phyloP scores from a whole-genome alignment of 2,888 invertebrate species.

The Brachyptera putata region DNA sequence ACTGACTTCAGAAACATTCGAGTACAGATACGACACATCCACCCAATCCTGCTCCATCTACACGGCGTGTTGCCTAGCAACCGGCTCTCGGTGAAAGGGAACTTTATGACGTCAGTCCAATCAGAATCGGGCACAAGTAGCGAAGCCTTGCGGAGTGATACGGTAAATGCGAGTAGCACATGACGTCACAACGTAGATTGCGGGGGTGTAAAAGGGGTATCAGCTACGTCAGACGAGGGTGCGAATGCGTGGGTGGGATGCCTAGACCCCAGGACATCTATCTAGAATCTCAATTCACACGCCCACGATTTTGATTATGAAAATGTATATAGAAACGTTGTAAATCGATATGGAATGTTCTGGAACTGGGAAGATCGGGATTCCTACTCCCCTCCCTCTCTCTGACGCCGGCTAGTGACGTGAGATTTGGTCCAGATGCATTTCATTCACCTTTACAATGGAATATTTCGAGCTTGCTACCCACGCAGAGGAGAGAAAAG shows the following conservation, averaged over 20 bases:
- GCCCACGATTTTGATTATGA: neutral
- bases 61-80: slow-evolving; percentile 25
- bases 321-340: too few species aligned
- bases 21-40: neutral
- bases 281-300: neutral
- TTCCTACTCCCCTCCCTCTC: too few species aligned
- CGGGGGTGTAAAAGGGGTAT: slow-evolving; percentile 10
- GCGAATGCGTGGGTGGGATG: neutral
- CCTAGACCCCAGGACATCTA: neutral
- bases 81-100: slow-evolving; percentile 30
- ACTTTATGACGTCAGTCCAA: slow-evolving; percentile 29
- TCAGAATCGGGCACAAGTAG: slow-evolving; percentile 21
- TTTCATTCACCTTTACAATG: too few species aligned
- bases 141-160: slow-evolving; percentile 27
- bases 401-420: too few species aligned
- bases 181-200: slow-evolving; percentile 25
- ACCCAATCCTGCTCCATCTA: too few species aligned
- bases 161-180: neutral
- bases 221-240: neutral
- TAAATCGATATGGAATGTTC: neutral
- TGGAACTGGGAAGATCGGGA: neutral
- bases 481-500: too few species aligned
- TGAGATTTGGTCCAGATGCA: too few species aligned
- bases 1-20: neutral
- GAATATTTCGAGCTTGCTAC: too few species aligned